Evolutionary conservation across 2,888 invertebrate species (phyloP).

Genomic region (Psylliodes chrysocephalus): DNA sequence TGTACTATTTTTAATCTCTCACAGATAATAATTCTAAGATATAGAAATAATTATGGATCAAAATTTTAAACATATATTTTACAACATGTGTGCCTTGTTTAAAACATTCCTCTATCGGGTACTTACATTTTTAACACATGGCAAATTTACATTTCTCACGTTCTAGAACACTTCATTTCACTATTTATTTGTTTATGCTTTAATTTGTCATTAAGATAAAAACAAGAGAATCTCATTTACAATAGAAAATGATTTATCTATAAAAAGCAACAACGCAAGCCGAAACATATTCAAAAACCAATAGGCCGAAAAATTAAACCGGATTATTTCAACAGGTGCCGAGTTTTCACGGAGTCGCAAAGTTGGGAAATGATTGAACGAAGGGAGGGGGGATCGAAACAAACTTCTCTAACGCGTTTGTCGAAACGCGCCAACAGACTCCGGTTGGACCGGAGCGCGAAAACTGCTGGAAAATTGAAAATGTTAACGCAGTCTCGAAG

Average conservation of each 20-base stretch:
- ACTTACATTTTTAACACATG: too few relatives aligned
- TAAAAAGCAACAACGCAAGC: background rate
- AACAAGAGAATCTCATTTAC: too few relatives aligned
- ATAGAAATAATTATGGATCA: too few relatives aligned
- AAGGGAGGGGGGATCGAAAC: constrained; percentile 2
- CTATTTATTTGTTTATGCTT: too few relatives aligned
- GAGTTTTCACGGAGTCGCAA: constrained; percentile 11
- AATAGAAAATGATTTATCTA: background rate
- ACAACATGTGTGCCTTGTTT: too few relatives aligned
- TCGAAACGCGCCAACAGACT: constrained; percentile 28
- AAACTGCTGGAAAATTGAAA: constrained; percentile 9
- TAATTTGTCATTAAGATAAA: too few relatives aligned
- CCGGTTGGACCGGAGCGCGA: constrained; percentile 27
- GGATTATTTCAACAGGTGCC: constrained; percentile 25
- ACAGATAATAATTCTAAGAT: too few relatives aligned
- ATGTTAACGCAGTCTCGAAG: constrained; percentile 7
- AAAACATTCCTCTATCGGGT: too few relatives aligned
- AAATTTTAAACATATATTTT: too few relatives aligned
- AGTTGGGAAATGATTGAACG: constrained; percentile 1
- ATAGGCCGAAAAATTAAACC: constrained; percentile 5
- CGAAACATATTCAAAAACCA: background rate
- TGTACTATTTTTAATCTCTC: too few relatives aligned
- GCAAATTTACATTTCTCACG: too few relatives aligned
- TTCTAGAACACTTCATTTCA: too few relatives aligned
- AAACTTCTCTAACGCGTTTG: constrained; percentile 6